Percentiles rank a stretch among this genome's conserved stretches.
Evolutionary conservation across 2,888 invertebrate species (phyloP).

Genomic region (Papilio gigon): DNA sequence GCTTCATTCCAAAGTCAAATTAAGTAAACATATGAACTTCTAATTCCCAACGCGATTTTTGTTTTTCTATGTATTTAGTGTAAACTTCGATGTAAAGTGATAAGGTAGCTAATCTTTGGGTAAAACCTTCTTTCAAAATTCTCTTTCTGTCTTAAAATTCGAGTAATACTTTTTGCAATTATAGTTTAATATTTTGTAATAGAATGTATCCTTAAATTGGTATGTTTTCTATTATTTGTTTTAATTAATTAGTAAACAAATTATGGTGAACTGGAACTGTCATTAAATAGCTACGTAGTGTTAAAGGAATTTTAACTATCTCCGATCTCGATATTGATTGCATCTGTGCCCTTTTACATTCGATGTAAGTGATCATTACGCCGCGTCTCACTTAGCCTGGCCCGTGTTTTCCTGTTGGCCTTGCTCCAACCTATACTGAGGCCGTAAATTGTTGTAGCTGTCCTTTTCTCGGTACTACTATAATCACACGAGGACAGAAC

Average conservation of each 20-base stretch:
- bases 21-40: neutral
- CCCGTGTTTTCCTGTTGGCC: conserved; percentile 42
- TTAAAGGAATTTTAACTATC: conserved; percentile 34
- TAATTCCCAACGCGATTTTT: neutral
- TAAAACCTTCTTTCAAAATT: too few species aligned
- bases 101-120: too few species aligned
- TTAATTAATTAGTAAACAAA: too few species aligned
- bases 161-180: too few species aligned
- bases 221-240: too few species aligned
- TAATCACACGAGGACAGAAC: neutral
- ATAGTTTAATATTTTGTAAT: too few species aligned
- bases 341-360: conserved; percentile 36
- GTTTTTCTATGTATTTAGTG: neutral
- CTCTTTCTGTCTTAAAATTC: too few species aligned
- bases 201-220: neutral
- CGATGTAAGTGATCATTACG: conserved; percentile 35
- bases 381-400: conserved; percentile 28
- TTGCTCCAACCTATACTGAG: conserved; percentile 39
- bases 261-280: too few species aligned
- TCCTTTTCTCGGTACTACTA: conserved; percentile 29
- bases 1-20: neutral
- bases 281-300: conserved; percentile 23
- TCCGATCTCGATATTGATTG: conserved; percentile 37
- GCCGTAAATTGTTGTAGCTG: conserved; percentile 33
- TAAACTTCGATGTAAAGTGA: neutral